A percentile compares a stretch with the other conserved stretches of the same genome.
Conservation (phyloP, 2,888 invertebrate genomes). For the Eupithecia insigniata region DNA sequence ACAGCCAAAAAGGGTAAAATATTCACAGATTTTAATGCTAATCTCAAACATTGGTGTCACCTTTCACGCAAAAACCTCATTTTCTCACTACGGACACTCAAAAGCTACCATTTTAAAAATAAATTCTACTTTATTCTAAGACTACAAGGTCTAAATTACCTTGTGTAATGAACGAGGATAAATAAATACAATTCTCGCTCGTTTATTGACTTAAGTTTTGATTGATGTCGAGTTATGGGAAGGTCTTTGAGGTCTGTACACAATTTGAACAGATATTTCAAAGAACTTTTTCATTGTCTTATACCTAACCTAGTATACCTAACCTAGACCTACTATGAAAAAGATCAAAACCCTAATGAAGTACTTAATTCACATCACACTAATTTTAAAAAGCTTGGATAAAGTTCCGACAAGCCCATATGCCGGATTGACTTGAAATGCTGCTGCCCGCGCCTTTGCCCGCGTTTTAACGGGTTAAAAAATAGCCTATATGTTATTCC, state of each 20-base stretch:
- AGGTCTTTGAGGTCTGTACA: neutral
- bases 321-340: neutral
- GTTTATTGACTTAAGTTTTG: conserved; percentile 34
- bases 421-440: too few species aligned
- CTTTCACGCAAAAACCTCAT: conserved; percentile 27
- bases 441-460: too few species aligned
- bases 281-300: neutral
- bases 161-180: conserved; percentile 11
- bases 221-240: conserved; percentile 27
- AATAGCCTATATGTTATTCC: too few species aligned
- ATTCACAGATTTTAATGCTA: conserved; percentile 13
- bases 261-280: neutral
- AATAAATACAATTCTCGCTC: conserved; percentile 24
- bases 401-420: too few species aligned
- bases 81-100: neutral
- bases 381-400: too few species aligned
- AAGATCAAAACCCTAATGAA: too few species aligned
- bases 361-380: too few species aligned
- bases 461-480: too few species aligned
- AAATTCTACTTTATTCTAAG: conserved; percentile 13
- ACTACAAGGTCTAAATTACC: conserved; percentile 19
- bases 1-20: neutral
- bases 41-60: conserved; percentile 17
- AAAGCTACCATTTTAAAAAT: neutral
- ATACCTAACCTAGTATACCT: neutral